Conservation (phyloP, 2,888 invertebrate genomes). For the Leptinotarsa haldemani region DNA sequence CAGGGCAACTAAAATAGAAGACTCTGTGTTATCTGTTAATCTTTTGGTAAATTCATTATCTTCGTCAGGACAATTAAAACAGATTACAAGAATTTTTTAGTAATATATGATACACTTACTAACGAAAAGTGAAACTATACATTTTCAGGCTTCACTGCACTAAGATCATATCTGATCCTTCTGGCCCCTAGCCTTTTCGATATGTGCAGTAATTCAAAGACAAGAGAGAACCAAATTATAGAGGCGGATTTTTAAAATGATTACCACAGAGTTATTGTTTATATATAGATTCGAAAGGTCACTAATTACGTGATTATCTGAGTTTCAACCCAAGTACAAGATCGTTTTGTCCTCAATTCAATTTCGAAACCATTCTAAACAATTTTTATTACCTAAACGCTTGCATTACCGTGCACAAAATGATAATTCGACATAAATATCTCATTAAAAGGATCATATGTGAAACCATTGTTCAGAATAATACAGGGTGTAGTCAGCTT, state of each 20-base stretch:
- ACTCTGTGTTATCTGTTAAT: no score
- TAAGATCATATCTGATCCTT: neutral
- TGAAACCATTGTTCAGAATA: neutral
- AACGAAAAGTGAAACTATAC: neutral
- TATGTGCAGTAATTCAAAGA: conserved; percentile 1
- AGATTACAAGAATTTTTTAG: no score
- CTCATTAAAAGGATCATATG: conserved; percentile 7
- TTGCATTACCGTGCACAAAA: conserved; percentile 11
- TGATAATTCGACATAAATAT: conserved; percentile 13
- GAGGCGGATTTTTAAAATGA: neutral
- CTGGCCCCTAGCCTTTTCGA: neutral
- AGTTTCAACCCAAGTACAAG: conserved; percentile 14
- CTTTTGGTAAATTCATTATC: no score
- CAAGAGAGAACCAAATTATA: neutral
- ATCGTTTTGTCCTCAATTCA: conserved; percentile 12
- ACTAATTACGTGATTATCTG: conserved; percentile 1
- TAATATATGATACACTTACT: no score
- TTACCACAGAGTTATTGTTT: neutral
- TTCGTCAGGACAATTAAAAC: no score
- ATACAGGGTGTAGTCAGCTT: neutral
- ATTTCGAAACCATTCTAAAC: conserved; percentile 1
- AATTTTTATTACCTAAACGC: conserved; percentile 9
- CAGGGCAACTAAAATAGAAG: no score
- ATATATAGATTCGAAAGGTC: conserved; percentile 6
- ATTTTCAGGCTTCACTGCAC: neutral